A percentile compares a stretch with the other conserved stretches of the same genome.
phyloP scores from a whole-genome alignment of 2,888 invertebrate genomes.

The Belgica antarctica region DNA sequence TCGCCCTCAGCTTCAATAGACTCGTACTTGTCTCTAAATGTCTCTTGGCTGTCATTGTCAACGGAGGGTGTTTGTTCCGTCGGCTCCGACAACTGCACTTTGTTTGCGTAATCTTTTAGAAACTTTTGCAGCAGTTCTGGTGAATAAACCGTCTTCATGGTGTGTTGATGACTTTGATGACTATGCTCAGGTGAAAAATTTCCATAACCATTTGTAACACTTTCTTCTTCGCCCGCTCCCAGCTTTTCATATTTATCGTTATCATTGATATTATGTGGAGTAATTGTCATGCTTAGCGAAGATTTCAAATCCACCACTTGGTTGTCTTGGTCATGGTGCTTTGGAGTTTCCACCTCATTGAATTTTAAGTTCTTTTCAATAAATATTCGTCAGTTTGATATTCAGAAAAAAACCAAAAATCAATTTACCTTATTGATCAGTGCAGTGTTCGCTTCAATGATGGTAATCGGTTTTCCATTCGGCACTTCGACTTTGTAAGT shows the following conservation, averaged over 20 bases:
- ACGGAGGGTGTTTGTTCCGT: no score
- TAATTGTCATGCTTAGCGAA: constrained; percentile 42
- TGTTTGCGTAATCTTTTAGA: constrained; percentile 61
- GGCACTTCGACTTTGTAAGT: constrained; percentile 60
- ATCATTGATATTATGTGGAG: constrained; percentile 24
- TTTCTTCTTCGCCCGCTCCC: constrained; percentile 39
- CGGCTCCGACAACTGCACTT: constrained; percentile 50
- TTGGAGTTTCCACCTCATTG: constrained; percentile 49
- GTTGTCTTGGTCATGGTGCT: constrained; percentile 42
- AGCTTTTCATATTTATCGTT: constrained; percentile 17
- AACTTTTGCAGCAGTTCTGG: constrained; percentile 64
- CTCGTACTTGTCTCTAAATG: constrained; percentile 11
- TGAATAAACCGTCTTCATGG: constrained; percentile 52
- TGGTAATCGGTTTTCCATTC: constrained; percentile 60
- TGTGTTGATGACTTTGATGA: constrained; percentile 49
- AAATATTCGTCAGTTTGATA: no score
- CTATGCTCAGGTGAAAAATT: constrained; percentile 37
- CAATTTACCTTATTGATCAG: no score
- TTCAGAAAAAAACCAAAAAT: no score
- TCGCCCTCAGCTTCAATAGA: constrained; percentile 50
- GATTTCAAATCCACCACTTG: constrained; percentile 37
- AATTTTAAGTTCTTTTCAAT: constrained; percentile 46
- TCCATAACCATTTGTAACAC: constrained; percentile 40
- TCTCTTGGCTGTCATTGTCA: neutral
- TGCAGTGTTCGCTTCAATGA: constrained; percentile 57